phyloP scores from a whole-genome alignment of 2,888 invertebrate genomes.

The Lydus trimaculatus region DNA sequence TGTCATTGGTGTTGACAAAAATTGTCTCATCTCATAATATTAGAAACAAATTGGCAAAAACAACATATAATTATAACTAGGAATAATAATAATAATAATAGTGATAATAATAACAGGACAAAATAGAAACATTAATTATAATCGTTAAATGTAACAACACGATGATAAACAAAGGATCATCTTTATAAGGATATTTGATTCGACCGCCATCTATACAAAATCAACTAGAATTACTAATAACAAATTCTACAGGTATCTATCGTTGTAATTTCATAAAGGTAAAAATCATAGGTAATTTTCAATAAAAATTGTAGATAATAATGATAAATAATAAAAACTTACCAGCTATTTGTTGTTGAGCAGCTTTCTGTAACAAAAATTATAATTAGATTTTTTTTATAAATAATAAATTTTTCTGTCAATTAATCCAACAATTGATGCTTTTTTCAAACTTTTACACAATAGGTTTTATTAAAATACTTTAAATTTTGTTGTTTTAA shows the following conservation, averaged over 20 bases:
- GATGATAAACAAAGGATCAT: background rate
- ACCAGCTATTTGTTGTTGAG: conserved; percentile 45
- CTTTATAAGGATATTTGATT: background rate
- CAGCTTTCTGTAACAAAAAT: conserved; percentile 46
- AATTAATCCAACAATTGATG: background rate
- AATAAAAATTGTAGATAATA: background rate
- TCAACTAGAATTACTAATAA: background rate
- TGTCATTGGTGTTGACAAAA: background rate
- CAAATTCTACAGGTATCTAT: background rate
- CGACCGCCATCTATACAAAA: background rate
- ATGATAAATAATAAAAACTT: conserved; percentile 26
- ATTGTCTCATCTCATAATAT: background rate
- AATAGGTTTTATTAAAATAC: too few species aligned
- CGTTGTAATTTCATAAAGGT: background rate
- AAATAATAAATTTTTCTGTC: background rate
- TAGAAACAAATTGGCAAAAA: background rate
- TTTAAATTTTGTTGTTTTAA: too few species aligned
- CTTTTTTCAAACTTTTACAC: too few species aligned
- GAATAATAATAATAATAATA: background rate
- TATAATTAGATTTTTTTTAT: conserved; percentile 11
- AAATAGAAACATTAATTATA: background rate
- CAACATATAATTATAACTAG: background rate
- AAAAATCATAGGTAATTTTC: background rate
- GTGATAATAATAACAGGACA: too few species aligned
- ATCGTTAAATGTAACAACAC: background rate